Base-by-base conservation (phyloP, 2,797 vertebrate species). In the Otolemur crassicaudatus region DNA sequence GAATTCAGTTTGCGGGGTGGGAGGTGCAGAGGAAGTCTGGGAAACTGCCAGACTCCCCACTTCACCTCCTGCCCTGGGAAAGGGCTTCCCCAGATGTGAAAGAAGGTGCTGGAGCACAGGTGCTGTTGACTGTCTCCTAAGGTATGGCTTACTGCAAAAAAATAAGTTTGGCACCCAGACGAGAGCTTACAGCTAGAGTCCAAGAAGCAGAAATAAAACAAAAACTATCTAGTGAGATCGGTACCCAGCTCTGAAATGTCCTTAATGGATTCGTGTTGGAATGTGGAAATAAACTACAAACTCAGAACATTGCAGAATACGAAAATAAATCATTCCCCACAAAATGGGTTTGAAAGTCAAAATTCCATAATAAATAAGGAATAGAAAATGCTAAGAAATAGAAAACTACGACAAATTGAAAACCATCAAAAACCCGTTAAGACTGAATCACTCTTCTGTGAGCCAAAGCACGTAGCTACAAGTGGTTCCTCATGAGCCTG, bases 71-170 rank as follows among this genome's bases (percentile, higher is more conserved):
- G 37, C 61, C 31, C 53, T 22, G 13, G n/a, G 31, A 56, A 34
- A 58, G 25, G 17, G 0, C 7, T 65, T 12, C 56, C 7, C 40
- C 17, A 5, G 0, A 3, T 1, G 7, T 4, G 43, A 20, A 63
- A 34, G 31, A 22, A 11, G 13, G 63, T 53, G 4, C 43, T 14
- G 60, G 25, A 22, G 31, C 27, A 25, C 13, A 63, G 13, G 27
- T 31, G 17, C 22, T 13, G 37, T 46, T 7, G 37, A 63, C 17
- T 12, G 22, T 13, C 20, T 31, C 10, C 11, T 82, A 22, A 82
- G 27, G 27, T 13, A 4, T 20, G 40, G 60, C 49, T 46, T 43
- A 14, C 22, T 7, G 37, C 60, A 43, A 22, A 46, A 37, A 14
- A 31, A 31, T 12, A 13, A 63, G 20, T 46, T 20, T 8, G 37